Percentiles rank a stretch among this genome's conserved stretches.
phyloP scores from a whole-genome alignment of 2,113 vertebrate species.

The Agapornis roseicollis region DNA sequence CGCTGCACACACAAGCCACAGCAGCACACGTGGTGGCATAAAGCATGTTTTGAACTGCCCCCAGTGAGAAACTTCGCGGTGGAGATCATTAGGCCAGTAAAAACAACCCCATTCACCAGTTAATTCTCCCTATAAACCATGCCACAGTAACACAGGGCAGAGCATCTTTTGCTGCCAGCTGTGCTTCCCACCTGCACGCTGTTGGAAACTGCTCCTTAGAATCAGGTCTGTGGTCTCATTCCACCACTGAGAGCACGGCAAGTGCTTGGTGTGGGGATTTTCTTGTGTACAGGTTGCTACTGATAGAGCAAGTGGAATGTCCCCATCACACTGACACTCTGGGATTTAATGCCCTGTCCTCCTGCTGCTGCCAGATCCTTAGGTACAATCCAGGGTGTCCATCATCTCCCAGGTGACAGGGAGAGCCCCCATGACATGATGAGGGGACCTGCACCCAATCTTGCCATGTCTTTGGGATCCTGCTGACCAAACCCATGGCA shows the following conservation, averaged over 20 bases:
- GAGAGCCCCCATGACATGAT: neutral
- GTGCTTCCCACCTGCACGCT: neutral
- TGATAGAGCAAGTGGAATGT: neutral
- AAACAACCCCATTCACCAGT: neutral
- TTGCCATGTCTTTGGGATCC: neutral
- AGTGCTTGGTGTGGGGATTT: neutral
- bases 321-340: neutral
- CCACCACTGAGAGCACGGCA: neutral
- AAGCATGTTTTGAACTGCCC: neutral
- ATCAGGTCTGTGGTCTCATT: neutral
- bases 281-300: neutral
- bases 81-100: neutral
- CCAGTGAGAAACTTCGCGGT: neutral
- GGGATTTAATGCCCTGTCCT: neutral
- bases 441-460: neutral
- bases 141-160: neutral
- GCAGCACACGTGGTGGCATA: neutral
- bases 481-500: neutral
- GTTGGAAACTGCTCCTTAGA: neutral
- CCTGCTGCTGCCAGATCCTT: neutral
- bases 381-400: neutral
- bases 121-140: neutral
- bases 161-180: neutral
- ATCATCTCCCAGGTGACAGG: neutral
- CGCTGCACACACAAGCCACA: neutral